Percentiles rank a stretch among this genome's conserved stretches.
phyloP scores from a whole-genome alignment of 2,888 invertebrate species.

The Nomada hirtipes region DNA sequence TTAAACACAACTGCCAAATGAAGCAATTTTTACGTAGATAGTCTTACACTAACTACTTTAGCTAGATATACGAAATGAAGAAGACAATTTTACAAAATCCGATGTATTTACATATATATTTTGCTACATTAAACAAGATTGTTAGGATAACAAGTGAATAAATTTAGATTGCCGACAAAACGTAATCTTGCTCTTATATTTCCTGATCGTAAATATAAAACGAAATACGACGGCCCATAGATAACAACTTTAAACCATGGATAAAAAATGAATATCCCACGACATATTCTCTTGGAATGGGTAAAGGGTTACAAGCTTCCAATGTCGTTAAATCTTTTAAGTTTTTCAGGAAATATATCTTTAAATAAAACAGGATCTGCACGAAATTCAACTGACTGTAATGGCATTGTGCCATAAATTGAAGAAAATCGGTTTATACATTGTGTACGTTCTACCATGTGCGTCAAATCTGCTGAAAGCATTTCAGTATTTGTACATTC shows the following conservation, averaged over 20 bases:
- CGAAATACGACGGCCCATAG: background rate
- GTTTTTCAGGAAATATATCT: slow-evolving; percentile 93
- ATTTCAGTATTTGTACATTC: slow-evolving; percentile 97
- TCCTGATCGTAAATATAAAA: background rate
- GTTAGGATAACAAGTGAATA: slow-evolving; percentile 20
- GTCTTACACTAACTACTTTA: background rate
- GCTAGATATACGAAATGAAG: background rate
- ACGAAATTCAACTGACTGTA: slow-evolving; percentile 95
- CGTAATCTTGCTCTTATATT: background rate
- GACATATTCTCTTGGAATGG: too few relatives aligned
- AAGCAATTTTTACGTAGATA: slow-evolving; percentile 27
- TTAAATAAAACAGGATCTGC: slow-evolving; percentile 97
- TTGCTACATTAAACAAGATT: slow-evolving; percentile 40
- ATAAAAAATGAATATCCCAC: too few relatives aligned
- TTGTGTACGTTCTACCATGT: slow-evolving; percentile 96
- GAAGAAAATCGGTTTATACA: slow-evolving; percentile 92
- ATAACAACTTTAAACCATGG: background rate
- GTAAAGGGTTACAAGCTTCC: slow-evolving; percentile 90
- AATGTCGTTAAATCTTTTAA: slow-evolving; percentile 95
- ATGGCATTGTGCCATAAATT: slow-evolving; percentile 94
- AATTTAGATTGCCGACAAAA: background rate
- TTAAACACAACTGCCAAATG: slow-evolving; percentile 5
- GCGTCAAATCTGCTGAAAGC: slow-evolving; percentile 95
- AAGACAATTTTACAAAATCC: slow-evolving; percentile 29
- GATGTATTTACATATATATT: slow-evolving; percentile 30